Evolutionary conservation across 2,113 vertebrate genomes (phyloP), one percentile per base, ranked within the genome.

Genomic region (Ammodytes marinus): DNA sequence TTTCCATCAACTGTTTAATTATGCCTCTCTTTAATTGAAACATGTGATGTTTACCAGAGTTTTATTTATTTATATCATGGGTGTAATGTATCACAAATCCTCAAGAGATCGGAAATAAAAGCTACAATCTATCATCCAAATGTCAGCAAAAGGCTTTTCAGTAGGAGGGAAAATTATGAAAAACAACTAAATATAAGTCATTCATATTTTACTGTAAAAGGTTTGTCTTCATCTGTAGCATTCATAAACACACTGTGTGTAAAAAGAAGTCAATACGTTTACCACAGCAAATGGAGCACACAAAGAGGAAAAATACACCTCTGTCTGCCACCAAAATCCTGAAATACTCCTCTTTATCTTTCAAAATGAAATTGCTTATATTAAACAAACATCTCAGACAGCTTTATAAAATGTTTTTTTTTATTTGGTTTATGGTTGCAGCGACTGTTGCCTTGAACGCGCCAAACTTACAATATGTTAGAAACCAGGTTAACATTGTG

Each of bases 401-500:
- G 35, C 57, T 40, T 27, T 42, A 13, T 19, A 68, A 43, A 59
- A n/a, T 52, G 15, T 50, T 61, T 72, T 12, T 60, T 50, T 19
- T 43, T 42, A 49, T 50, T 17, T 43, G 19, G 52, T 69, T n/a
- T 19, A 12, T 64, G 9, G 35, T 74, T 77, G 19, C 47, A 54
- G 14, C 59, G 2, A 60, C 74, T 87, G 91, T 89, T 86, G 87
- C 83, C 53, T 58, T 69, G 5, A 50, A 40, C 37, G 2, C 54
- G 59, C 53, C 6, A 53, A 74, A 66, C 68, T 60, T 40, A 4
- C 40, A 76, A 35, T 67, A 35, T 70, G 46, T 65, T 11, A 3
- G 50, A 91, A 87, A 90, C 69, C 81, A 77, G 86, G 85, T 77
- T 82, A 87, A 69, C 79, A 54, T 69, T 82, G 64, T 54, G 57